These are phyloP conservation scores for Umimayanthus chanpuru DNA, from an alignment of 92 coral and sea anemone genomes.

Conservation along the genomic window DNA sequence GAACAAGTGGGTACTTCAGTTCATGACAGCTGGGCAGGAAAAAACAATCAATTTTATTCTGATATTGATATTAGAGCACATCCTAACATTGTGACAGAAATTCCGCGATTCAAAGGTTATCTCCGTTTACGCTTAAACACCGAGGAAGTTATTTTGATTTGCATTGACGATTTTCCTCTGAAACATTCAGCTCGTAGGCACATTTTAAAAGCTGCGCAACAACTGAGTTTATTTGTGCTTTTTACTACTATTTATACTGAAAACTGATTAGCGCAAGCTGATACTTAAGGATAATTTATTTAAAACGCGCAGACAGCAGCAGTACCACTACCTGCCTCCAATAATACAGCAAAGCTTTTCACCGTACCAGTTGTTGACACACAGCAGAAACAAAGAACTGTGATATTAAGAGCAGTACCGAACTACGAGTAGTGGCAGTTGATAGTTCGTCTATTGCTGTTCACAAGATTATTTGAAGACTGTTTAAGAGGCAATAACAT, in stretches of 20 bases:
- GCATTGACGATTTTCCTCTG: constrained; percentile 2
- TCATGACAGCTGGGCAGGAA: too few species aligned
- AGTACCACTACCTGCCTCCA: too few species aligned
- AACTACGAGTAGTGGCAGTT: not conserved
- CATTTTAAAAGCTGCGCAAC: not conserved
- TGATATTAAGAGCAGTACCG: too few species aligned
- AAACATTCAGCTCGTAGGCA: not conserved
- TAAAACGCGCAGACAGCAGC: too few species aligned
- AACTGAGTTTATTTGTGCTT: not conserved
- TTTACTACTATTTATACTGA: not conserved
- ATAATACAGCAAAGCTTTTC: too few species aligned
- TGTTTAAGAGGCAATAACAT: not conserved
- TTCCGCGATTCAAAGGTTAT: not conserved
- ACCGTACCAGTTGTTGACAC: too few species aligned
- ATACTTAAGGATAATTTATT: not conserved
- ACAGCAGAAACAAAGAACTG: too few species aligned
- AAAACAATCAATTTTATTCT: too few species aligned
- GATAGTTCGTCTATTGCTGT: not conserved
- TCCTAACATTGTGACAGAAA: too few species aligned
- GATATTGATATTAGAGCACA: too few species aligned
- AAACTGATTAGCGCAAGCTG: not conserved
- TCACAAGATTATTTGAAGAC: not conserved
- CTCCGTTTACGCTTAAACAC: not conserved
- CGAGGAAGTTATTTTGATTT: not conserved
- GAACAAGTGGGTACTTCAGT: too few species aligned